phyloP scores from a whole-genome alignment of 2,888 invertebrate species.

The Cephus spinipes region DNA sequence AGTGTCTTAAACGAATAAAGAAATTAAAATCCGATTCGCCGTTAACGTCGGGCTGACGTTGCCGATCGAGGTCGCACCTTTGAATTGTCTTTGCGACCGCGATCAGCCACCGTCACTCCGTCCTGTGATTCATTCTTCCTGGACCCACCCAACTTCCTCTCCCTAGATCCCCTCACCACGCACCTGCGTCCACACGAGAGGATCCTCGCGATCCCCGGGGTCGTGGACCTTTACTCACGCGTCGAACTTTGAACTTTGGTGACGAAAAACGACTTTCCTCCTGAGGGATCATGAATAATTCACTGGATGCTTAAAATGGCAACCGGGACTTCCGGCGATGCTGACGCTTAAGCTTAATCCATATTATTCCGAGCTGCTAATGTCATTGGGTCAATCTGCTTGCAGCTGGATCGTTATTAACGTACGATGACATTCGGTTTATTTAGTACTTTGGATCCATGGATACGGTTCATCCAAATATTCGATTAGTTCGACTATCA shows the following conservation, averaged over 20 bases:
- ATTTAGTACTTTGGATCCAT: background rate
- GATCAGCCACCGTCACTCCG: background rate
- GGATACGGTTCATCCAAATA: background rate
- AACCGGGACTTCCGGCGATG: background rate
- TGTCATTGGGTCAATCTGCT: background rate
- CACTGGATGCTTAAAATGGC: background rate
- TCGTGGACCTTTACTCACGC: background rate
- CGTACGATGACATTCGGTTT: background rate
- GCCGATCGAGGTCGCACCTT: background rate
- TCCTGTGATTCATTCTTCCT: background rate
- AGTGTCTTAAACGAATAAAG: conserved; percentile 38
- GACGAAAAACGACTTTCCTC: background rate
- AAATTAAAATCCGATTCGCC: conserved; percentile 1
- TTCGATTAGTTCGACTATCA: background rate
- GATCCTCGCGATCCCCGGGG: too few species aligned
- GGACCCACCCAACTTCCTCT: background rate
- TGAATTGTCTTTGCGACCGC: background rate
- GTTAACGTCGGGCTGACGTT: background rate
- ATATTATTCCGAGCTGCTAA: background rate
- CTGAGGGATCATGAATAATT: background rate
- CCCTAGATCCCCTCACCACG: too few species aligned
- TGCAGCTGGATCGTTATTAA: background rate
- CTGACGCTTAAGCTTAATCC: too few species aligned
- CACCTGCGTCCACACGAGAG: too few species aligned
- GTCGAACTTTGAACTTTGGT: background rate